Conservation (phyloP, 35 echinoderm and acorn worm genomes). For the Lytechinus variegatus region DNA sequence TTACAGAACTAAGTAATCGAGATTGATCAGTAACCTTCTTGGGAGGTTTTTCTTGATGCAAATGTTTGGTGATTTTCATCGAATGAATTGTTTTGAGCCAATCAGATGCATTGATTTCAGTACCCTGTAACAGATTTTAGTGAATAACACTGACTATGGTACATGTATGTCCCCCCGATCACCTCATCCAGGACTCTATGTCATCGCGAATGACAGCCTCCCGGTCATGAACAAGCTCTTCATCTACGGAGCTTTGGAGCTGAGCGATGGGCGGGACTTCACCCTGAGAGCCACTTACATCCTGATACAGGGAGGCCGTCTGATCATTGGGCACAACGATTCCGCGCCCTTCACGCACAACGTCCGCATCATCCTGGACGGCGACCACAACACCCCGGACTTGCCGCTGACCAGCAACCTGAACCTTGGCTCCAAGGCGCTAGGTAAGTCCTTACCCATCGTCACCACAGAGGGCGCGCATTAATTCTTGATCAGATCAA, state of each 20-base stretch:
- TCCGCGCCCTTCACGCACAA: conserved; percentile 62
- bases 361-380: conserved; percentile 54
- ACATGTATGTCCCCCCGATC: too few species aligned
- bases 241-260: conserved; percentile 75
- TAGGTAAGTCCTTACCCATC: conserved; percentile 52
- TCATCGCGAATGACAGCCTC: conserved; percentile 65
- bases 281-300: conserved; percentile 76
- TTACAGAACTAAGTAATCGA: too few species aligned
- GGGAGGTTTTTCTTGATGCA: too few species aligned
- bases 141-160: too few species aligned
- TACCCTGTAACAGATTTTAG: too few species aligned
- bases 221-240: conserved; percentile 74
- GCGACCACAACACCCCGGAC: conserved; percentile 73
- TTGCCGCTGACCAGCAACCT: conserved; percentile 63
- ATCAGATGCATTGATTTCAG: too few species aligned
- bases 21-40: too few species aligned
- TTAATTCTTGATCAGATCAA: too few species aligned
- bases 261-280: conserved; percentile 62
- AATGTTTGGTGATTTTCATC: too few species aligned
- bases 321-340: conserved; percentile 68
- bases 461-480: too few species aligned
- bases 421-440: conserved; percentile 79
- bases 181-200: conserved; percentile 43
- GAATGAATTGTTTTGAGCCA: too few species aligned
- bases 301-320: conserved; percentile 75